Conservation (phyloP, 2,888 invertebrate genomes). For the Heliconius aoede region DNA sequence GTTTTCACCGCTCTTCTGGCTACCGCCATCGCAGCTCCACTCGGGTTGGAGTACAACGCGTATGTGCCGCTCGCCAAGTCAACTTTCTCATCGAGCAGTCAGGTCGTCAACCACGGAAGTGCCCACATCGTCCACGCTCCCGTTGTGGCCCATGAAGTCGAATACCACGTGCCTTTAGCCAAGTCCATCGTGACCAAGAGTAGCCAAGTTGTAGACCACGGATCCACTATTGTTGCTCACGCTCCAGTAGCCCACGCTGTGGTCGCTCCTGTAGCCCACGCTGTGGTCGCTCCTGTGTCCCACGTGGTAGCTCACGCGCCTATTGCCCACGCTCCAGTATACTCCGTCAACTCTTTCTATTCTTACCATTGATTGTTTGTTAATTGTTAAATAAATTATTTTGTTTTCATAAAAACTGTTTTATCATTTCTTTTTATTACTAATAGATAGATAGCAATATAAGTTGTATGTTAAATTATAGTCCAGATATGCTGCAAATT, state of each 20-base stretch:
- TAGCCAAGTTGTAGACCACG: constrained; percentile 69
- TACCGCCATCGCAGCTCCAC: constrained; percentile 61
- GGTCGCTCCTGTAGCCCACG: constrained; percentile 46
- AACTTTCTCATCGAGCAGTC: constrained; percentile 61
- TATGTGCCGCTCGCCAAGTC: constrained; percentile 60
- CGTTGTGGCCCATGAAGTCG: constrained; percentile 38
- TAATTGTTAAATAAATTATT: constrained; percentile 15
- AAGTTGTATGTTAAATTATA: no score
- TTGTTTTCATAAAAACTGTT: not conserved
- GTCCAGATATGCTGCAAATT: no score
- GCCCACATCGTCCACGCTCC: constrained; percentile 58
- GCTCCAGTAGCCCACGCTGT: constrained; percentile 48
- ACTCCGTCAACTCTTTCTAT: constrained; percentile 37
- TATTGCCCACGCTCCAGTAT: constrained; percentile 50
- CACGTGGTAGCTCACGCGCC: constrained; percentile 47
- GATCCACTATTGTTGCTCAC: constrained; percentile 55
- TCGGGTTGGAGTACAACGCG: constrained; percentile 55
- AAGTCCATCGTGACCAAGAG: constrained; percentile 64
- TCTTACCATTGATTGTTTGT: constrained; percentile 14
- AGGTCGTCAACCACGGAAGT: constrained; percentile 63
- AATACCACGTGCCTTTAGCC: constrained; percentile 60
- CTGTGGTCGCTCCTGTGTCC: constrained; percentile 44
- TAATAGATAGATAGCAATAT: not conserved
- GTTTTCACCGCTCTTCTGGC: constrained; percentile 60
- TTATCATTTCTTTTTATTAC: not conserved